A percentile compares a stretch with the other conserved stretches of the same genome.
phyloP scores from a whole-genome alignment of 2,797 vertebrate genomes.

The Eleutherodactylus coqui region DNA sequence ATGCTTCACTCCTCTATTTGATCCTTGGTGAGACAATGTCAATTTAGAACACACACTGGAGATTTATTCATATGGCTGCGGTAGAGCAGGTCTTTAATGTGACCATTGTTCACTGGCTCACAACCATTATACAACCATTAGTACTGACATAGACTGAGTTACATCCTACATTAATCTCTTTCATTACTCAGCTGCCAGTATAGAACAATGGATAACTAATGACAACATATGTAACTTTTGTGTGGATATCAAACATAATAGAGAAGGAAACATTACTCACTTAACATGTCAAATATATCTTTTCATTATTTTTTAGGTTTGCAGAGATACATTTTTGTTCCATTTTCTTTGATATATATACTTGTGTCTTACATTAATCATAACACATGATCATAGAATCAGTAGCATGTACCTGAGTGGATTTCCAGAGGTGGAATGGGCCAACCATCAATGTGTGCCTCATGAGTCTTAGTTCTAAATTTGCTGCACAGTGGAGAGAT shows the following conservation, averaged over 20 bases:
- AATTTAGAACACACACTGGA: constrained; percentile 20
- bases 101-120: constrained; percentile 30
- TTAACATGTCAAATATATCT: neutral
- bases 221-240: neutral
- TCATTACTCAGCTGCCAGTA: neutral
- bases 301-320: neutral
- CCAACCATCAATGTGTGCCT: neutral
- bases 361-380: neutral
- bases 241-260: constrained; percentile 9
- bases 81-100: constrained; percentile 39
- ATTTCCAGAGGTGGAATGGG: neutral
- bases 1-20: constrained; percentile 17
- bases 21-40: constrained; percentile 30
- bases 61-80: constrained; percentile 24
- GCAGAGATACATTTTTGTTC: neutral
- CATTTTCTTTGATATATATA: neutral
- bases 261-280: neutral
- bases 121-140: constrained; percentile 34
- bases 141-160: constrained; percentile 20
- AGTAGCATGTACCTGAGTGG: neutral
- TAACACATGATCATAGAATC: neutral
- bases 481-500: neutral
- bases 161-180: constrained; percentile 36
- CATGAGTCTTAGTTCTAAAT: neutral
- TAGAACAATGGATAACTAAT: constrained; percentile 39